phyloP scores from a whole-genome alignment of 1,140 invertebrate genomes.

The Drosophila ficusphila region DNA sequence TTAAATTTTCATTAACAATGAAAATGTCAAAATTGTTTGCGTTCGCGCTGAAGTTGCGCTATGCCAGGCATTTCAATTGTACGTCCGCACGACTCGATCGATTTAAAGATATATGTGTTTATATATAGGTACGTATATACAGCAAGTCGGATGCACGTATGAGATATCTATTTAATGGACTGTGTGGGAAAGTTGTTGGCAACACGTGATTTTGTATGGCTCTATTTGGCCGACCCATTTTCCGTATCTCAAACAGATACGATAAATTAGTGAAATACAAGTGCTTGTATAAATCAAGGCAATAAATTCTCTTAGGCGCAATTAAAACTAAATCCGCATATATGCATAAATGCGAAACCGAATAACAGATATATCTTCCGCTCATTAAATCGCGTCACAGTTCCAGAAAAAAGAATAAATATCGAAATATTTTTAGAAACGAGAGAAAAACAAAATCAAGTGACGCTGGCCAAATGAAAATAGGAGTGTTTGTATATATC shows the following conservation, averaged over 20 bases:
- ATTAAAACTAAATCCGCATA: constrained; percentile 11
- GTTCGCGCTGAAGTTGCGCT: constrained; percentile 29
- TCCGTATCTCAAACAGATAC: constrained; percentile 31
- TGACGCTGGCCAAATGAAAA: constrained; percentile 25
- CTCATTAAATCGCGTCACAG: constrained; percentile 76
- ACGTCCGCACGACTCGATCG: constrained; percentile 37
- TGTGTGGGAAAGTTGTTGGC: constrained; percentile 34
- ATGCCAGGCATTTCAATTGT: constrained; percentile 52
- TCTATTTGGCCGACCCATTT: constrained; percentile 40
- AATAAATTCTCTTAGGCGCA: constrained; percentile 22
- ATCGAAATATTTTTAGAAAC: constrained; percentile 36
- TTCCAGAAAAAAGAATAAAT: constrained; percentile 28
- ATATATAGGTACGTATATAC: not conserved
- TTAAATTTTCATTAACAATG: constrained; percentile 82
- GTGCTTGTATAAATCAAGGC: constrained; percentile 20
- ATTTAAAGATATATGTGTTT: constrained; percentile 37
- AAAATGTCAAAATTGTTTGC: constrained; percentile 70
- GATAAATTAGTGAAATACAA: constrained; percentile 42
- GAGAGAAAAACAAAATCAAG: constrained; percentile 37
- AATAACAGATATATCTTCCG: constrained; percentile 48
- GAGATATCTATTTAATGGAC: constrained; percentile 41
- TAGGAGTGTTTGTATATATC: constrained; percentile 12
- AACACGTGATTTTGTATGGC: constrained; percentile 27
- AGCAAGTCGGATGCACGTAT: constrained; percentile 19
- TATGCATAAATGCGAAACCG: constrained; percentile 11